A percentile compares a stretch with the other conserved stretches of the same genome.
Conservation (phyloP, 2,888 invertebrate genomes). For the Ectemnius lituratus region DNA sequence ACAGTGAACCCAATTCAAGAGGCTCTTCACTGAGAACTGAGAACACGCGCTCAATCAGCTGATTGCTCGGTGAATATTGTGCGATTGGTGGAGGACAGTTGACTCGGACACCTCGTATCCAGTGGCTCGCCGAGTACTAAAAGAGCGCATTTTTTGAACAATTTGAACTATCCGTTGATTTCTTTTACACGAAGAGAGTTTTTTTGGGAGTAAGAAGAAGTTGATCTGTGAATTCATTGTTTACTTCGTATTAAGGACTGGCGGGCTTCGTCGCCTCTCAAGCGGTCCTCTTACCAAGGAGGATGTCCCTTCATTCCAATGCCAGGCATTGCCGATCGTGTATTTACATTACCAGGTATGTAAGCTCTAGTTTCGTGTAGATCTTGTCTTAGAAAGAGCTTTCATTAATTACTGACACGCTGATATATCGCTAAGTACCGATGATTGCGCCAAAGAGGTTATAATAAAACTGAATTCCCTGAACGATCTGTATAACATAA, state of each 20-base stretch:
- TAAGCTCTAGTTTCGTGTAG: neutral
- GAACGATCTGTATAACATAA: too few relatives aligned
- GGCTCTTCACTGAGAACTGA: neutral
- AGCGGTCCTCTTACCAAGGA: neutral
- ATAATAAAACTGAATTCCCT: too few relatives aligned
- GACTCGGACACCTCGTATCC: neutral
- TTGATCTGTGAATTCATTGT: neutral
- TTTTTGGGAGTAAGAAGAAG: neutral
- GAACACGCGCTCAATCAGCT: neutral
- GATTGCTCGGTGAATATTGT: neutral
- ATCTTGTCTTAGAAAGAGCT: too few relatives aligned
- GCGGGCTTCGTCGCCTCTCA: neutral
- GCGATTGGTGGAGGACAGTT: neutral
- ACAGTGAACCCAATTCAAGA: neutral
- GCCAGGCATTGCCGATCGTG: constrained; percentile 72
- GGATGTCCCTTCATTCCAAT: constrained; percentile 75
- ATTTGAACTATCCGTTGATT: neutral
- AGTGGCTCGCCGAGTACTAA: neutral
- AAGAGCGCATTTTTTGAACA: neutral
- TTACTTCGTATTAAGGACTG: constrained; percentile 5
- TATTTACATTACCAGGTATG: constrained; percentile 68
- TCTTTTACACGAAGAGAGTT: neutral
- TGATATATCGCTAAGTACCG: too few relatives aligned
- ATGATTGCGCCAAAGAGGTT: too few relatives aligned
- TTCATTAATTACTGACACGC: too few relatives aligned